Base-by-base conservation (phyloP, 2,113 vertebrate genomes). In the Thalassoma bifasciatum region DNA sequence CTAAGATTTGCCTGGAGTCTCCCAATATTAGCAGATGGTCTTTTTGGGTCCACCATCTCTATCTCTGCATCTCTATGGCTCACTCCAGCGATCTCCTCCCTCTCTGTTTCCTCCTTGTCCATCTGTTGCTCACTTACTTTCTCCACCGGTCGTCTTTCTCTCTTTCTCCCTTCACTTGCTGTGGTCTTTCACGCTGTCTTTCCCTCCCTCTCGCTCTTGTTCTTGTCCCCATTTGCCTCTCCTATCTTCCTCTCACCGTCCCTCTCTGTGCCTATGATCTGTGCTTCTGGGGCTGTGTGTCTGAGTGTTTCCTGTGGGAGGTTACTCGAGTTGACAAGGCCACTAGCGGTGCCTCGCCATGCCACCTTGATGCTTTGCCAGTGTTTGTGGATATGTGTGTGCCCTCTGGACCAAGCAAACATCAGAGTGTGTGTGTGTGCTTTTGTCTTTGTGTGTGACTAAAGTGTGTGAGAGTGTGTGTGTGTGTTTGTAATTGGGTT, bases 321-420 rank as follows among this genome's bases (percentile, higher is more conserved):
- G 70, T 83, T 73, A 85, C 76, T 77, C 77, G 72, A 87, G 74
- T 86, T 83, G 82, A 84, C 87, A 78, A 84, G 83, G 77, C 87
- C 83, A 89, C 71, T 50, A 83, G 81, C 81, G 75, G 52, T 75
- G 76, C 72, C 75, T 81, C 79, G 61, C 75, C 82, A 85, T 75
- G 72, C 77, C 77, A 89, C 84, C 77, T 89, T 86, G 80, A 86
- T 85, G 85, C 75, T 80, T 19, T 76, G 84, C 82, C 86, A 85
- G 81, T 80, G 58, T 56, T 11, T 77, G 63, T 79, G 64, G 82
- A 58, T 62, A 17, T 58, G 36, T 83, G 59, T 59, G 50, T 54
- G 62, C 65, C 82, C 81, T 57, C 49, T 72, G 62, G 75, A 79
- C 75, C 38, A 56, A 72, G 68, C 66, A 77, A 86, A 70, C 79